Base-by-base conservation (phyloP, 2,797 vertebrate genomes). In the Chelon labrosus region DNA sequence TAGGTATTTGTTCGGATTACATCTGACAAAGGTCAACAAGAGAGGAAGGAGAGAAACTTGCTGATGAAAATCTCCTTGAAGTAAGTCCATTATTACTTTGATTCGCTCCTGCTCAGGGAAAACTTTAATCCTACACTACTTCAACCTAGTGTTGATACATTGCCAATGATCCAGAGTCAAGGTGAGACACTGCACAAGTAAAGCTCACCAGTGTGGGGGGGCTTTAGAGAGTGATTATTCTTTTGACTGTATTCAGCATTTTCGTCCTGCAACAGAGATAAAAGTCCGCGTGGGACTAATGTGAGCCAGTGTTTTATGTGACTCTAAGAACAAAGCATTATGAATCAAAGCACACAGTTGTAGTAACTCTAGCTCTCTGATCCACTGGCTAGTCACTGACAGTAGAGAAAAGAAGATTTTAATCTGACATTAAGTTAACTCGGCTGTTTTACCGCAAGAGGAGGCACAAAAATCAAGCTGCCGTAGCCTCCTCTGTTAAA, bases 341-440 rank as follows among this genome's bases (percentile, higher is more conserved):
- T 80, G 65, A 57, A 76, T 86, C 75, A 83, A 77, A 72, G 57
- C 35, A 14, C 17, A 38, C 13, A 70, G 60, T 39, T 73, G 53
- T 75, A 70, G 75, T 71, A 78, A 25, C 64, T 49, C 58, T 61
- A 20, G n/a, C 46, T 56, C 47, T 61, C 71, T 69, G 65, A 82
- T 83, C 52, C 42, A 47, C 39, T 35, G 44, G 49, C 46, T 46
- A 70, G 53, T 75, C 71, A 44, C 31, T 61, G 57, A 75, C 59
- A 65, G 44, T 14, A 41, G 57, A 79, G 52, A 79, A 56, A 80
- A 65, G 31, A 71, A 42, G 57, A 65, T 59, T 75, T 56, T 58
- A 70, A 76, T 75, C 35, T 61, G 52, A 37, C 1, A 0, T 72
- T 49, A 54, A 68, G 37, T 17, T 65, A 50, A 63, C 38, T 54